These are phyloP conservation scores for Gyrodactylus salaris DNA, from an alignment of 1,140 invertebrate species.

Conservation along the genomic window DNA sequence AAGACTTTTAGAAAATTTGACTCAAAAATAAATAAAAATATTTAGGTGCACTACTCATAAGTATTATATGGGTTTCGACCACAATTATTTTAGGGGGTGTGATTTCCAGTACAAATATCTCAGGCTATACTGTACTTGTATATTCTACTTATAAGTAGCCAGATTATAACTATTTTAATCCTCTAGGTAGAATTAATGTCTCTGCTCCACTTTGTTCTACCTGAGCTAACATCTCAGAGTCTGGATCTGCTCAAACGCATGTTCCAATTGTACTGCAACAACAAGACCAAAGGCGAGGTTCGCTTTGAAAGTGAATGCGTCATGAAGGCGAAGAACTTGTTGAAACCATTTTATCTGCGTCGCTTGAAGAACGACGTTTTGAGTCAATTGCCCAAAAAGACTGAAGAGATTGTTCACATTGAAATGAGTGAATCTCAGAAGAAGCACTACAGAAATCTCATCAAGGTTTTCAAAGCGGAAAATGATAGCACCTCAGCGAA, in stretches of 20 bases:
- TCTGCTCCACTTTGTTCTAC: neutral
- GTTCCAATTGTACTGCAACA: neutral
- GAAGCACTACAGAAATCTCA: constrained; percentile 10
- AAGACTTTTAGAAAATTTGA: no score
- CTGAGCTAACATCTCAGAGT: constrained; percentile 33
- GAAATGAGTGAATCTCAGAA: constrained; percentile 96
- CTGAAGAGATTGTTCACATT: constrained; percentile 90
- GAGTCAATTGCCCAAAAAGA: constrained; percentile 91
- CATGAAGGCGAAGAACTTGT: constrained; percentile 77
- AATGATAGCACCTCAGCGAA: neutral
- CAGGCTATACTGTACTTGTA: no score
- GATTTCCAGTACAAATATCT: no score
- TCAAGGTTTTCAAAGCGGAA: neutral
- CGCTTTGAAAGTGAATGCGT: constrained; percentile 95
- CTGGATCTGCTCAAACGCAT: constrained; percentile 90
- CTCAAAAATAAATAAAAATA: no score
- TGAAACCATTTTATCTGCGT: constrained; percentile 85
- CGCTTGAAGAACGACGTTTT: constrained; percentile 88
- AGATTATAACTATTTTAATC: neutral
- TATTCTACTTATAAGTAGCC: neutral
- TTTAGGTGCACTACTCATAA: no score
- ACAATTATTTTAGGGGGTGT: no score
- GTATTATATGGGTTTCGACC: no score
- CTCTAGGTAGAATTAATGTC: neutral
- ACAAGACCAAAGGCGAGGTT: constrained; percentile 2